Evolutionary conservation across 1,140 invertebrate species (phyloP).

Genomic region (Berghia stephanieae): DNA sequence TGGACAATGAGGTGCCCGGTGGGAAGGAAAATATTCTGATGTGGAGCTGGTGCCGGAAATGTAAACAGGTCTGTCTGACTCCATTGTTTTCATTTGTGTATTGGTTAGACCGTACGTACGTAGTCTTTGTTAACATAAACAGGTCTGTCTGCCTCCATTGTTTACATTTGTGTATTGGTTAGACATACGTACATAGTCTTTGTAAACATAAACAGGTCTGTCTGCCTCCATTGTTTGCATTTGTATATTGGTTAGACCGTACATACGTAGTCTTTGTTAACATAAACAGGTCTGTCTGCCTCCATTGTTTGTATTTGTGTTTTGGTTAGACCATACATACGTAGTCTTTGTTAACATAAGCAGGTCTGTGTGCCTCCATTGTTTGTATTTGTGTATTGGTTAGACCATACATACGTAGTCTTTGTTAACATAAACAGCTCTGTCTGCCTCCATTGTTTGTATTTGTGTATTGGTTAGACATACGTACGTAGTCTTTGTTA

Average conservation of each 20-base stretch:
- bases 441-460: neutral
- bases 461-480: neutral
- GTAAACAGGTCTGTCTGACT: conserved; percentile 72
- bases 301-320: neutral
- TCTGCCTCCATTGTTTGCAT: neutral
- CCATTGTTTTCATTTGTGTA: neutral
- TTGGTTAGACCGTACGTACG: neutral
- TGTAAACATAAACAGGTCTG: conserved; percentile 18
- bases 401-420: neutral
- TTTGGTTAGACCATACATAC: conserved; percentile 7
- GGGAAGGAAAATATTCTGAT: conserved; percentile 75
- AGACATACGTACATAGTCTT: conserved; percentile 1
- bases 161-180: neutral
- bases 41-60: conserved; percentile 87
- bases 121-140: conserved; percentile 17
- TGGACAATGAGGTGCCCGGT: conserved; percentile 64
- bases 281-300: conserved; percentile 22
- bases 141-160: neutral
- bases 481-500: neutral
- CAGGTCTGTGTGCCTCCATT: neutral
- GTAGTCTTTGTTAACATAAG: conserved; percentile 8
- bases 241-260: neutral
- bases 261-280: neutral
- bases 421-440: conserved; percentile 20
- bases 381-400: neutral